Evolutionary conservation across 1,140 invertebrate species (phyloP).

Genomic region (Gyrodactylus bullatarudis): DNA sequence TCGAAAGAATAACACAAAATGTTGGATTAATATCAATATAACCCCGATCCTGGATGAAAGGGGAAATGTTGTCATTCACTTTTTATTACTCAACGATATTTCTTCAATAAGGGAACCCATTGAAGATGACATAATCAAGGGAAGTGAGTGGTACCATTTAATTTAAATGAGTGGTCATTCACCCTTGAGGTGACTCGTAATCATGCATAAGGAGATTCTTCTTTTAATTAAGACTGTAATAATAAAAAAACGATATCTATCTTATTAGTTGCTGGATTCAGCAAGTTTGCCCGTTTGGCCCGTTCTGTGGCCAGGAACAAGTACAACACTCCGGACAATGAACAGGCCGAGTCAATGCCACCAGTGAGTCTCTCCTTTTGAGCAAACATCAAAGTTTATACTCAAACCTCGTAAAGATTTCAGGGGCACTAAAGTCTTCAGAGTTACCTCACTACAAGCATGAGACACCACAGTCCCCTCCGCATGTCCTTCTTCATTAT

Average conservation of each 20-base stretch:
- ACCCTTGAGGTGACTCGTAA: no score
- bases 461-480: constrained; percentile 21
- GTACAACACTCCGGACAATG: not conserved
- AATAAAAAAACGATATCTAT: no score
- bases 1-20: not conserved
- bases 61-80: not conserved
- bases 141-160: not conserved
- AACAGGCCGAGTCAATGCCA: not conserved
- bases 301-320: not conserved
- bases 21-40: not conserved
- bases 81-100: not conserved
- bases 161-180: no score
- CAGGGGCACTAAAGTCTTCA: not conserved
- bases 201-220: no score
- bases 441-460: constrained; percentile 4
- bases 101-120: not conserved
- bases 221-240: no score
- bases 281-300: not conserved
- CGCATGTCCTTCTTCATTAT: constrained; percentile 91
- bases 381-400: no score
- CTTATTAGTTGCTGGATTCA: not conserved
- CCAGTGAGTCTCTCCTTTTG: not conserved
- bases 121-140: not conserved
- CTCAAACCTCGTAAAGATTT: no score
- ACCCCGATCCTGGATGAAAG: not conserved